These are phyloP conservation scores for Mionectes olivaceus DNA, from an alignment of 2,797 vertebrate genomes.

Conservation along the genomic window DNA sequence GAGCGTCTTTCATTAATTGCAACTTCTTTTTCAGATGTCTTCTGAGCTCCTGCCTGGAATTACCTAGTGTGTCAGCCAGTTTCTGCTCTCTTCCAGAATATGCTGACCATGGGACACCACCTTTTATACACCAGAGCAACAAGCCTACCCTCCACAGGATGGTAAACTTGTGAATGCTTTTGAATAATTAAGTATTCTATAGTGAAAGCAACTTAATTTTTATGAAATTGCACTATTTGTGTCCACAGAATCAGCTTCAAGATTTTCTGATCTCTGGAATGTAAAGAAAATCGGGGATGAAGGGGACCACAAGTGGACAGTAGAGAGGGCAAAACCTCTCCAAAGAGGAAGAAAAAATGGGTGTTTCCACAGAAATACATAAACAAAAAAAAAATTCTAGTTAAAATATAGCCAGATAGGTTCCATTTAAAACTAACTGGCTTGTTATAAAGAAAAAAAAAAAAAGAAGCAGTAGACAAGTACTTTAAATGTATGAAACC, in stretches of 20 bases:
- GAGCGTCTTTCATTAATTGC: background rate
- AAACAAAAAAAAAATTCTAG: background rate
- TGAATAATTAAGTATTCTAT: background rate
- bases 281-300: background rate
- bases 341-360: background rate
- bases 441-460: background rate
- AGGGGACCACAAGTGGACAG: background rate
- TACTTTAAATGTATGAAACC: conserved; percentile 23
- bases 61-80: background rate
- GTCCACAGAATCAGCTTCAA: background rate
- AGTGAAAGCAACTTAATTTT: background rate
- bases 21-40: background rate
- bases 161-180: background rate
- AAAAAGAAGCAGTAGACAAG: background rate
- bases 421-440: background rate
- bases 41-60: background rate
- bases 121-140: background rate
- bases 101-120: background rate
- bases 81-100: background rate
- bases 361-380: background rate
- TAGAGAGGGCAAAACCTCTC: background rate
- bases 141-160: background rate
- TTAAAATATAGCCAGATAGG: background rate
- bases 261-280: background rate
- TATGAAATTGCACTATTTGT: background rate